Evolutionary conservation across 2,888 invertebrate species (phyloP).

Genomic region (Drosophila yooni): DNA sequence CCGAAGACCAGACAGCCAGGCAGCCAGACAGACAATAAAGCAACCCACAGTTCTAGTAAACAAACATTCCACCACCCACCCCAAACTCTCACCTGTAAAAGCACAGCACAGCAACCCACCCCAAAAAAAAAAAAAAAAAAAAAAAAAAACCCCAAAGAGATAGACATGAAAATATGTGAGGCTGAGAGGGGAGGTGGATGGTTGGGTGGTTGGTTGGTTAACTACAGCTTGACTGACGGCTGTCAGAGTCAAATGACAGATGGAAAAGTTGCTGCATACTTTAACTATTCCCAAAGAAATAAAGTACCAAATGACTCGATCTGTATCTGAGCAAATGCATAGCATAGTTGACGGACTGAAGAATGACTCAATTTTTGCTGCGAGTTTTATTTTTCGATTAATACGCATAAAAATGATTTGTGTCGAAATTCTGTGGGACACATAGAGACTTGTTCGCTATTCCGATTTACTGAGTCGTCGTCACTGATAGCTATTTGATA

Average conservation of each 20-base stretch:
- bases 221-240: constrained; percentile 50
- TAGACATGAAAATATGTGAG: constrained; percentile 50
- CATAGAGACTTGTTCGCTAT: background rate
- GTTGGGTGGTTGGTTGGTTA: background rate
- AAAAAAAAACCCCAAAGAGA: constrained; percentile 23
- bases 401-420: background rate
- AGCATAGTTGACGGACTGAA: background rate
- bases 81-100: constrained; percentile 62
- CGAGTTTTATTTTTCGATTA: background rate
- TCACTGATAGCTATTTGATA: too few relatives aligned
- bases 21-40: constrained; percentile 39
- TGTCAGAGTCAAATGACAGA: constrained; percentile 63
- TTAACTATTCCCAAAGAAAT: constrained; percentile 9
- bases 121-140: constrained; percentile 11
- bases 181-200: constrained; percentile 2
- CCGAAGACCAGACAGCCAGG: constrained; percentile 43
- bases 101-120: constrained; percentile 63
- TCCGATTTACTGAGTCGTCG: too few relatives aligned
- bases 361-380: background rate
- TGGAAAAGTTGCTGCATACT: constrained; percentile 37
- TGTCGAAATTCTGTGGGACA: background rate
- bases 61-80: constrained; percentile 41
- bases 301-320: constrained; percentile 1
- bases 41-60: constrained; percentile 44
- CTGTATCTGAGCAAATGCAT: background rate